These are phyloP conservation scores for Epirrhoe tristata DNA, from an alignment of 2,888 invertebrate genomes.

Conservation along the genomic window DNA sequence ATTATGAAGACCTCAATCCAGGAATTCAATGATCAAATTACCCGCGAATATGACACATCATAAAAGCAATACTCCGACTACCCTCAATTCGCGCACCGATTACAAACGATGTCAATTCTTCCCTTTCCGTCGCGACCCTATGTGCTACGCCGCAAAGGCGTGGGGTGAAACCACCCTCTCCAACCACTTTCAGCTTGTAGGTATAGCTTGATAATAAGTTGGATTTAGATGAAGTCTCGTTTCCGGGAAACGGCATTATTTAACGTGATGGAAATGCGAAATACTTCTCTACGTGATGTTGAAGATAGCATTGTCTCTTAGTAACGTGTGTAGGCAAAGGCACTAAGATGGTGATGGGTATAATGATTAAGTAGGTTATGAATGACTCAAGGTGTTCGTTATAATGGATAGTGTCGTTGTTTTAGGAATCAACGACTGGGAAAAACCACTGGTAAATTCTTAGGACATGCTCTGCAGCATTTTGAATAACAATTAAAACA, in stretches of 20 bases:
- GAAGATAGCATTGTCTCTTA: too few relatives aligned
- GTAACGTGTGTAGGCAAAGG: too few relatives aligned
- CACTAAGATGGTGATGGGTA: too few relatives aligned
- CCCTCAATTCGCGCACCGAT: constrained; percentile 21
- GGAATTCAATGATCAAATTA: constrained; percentile 1
- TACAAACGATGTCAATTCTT: constrained; percentile 40
- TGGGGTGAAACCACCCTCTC: constrained; percentile 33
- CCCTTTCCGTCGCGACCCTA: constrained; percentile 36
- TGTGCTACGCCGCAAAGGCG: constrained; percentile 22
- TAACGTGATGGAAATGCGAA: constrained; percentile 1
- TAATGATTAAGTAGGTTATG: too few relatives aligned
- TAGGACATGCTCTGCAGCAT: too few relatives aligned
- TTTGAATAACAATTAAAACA: background rate
- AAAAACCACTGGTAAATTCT: too few relatives aligned
- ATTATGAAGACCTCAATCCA: background rate
- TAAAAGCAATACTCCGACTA: constrained; percentile 32
- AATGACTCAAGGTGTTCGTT: too few relatives aligned
- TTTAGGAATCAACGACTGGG: too few relatives aligned
- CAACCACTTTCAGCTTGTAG: constrained; percentile 18
- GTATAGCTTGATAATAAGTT: constrained; percentile 28
- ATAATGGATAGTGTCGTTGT: too few relatives aligned
- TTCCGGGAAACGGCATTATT: constrained; percentile 6
- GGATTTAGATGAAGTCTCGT: constrained; percentile 30
- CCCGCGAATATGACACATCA: constrained; percentile 22
- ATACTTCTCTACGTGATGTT: background rate